Percentiles rank a stretch among this genome's conserved stretches.
These are phyloP conservation scores for Neopelma chrysocephalum DNA, from an alignment of 2,797 vertebrate species.

Conservation along the genomic window DNA sequence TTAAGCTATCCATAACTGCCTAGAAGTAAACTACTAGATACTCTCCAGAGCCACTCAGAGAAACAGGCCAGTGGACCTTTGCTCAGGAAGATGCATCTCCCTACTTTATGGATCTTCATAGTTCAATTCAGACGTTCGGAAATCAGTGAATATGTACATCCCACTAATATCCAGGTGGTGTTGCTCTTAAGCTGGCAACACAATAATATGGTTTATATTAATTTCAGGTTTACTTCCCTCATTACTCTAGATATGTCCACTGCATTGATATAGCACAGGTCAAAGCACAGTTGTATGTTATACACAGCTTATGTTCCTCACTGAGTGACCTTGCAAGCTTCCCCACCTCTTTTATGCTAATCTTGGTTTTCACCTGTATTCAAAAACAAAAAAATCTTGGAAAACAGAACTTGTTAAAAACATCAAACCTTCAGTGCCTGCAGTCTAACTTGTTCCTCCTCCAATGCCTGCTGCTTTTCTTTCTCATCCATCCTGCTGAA, in stretches of 20 bases:
- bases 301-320: background rate
- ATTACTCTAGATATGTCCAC: background rate
- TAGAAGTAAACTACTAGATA: background rate
- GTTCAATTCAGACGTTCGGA: background rate
- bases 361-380: background rate
- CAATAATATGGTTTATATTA: background rate
- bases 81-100: background rate
- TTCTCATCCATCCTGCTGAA: slow-evolving; percentile 93
- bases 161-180: background rate
- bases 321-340: background rate
- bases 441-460: slow-evolving; percentile 90
- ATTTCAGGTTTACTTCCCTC: background rate
- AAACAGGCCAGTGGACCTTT: background rate
- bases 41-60: background rate
- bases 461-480: slow-evolving; percentile 89
- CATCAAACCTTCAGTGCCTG: slow-evolving; percentile 87
- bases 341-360: background rate
- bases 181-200: background rate
- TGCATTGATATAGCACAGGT: background rate
- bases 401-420: background rate
- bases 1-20: background rate
- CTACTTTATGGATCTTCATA: background rate
- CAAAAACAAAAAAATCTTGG: background rate
- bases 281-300: background rate
- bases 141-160: background rate